These are phyloP conservation scores for Scelioninae gen. 2 DNA, from an alignment of 2,888 invertebrate genomes.

Conservation along the genomic window DNA sequence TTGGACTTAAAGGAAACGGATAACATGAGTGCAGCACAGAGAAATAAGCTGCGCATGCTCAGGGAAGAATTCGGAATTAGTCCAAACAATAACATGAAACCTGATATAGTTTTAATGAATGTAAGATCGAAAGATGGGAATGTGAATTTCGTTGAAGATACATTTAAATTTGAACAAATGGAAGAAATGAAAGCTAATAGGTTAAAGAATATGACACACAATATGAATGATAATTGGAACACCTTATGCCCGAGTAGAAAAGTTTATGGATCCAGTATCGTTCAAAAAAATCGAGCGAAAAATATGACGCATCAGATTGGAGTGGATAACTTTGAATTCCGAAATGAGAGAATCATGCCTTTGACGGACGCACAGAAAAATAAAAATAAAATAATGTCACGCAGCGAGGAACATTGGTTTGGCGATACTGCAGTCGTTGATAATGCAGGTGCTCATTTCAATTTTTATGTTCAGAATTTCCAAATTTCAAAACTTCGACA, in stretches of 20 bases:
- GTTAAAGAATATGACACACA: slow-evolving; percentile 59
- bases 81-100: slow-evolving; percentile 66
- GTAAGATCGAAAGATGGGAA: slow-evolving; percentile 17
- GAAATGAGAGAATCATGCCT: not conserved
- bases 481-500: no score
- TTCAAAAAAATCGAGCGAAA: slow-evolving; percentile 66
- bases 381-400: slow-evolving; percentile 66
- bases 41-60: slow-evolving; percentile 80
- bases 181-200: slow-evolving; percentile 57
- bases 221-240: slow-evolving; percentile 57
- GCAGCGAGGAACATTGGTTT: slow-evolving; percentile 52
- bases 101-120: slow-evolving; percentile 7
- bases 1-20: slow-evolving; percentile 66
- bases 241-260: slow-evolving; percentile 13
- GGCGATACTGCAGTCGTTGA: slow-evolving; percentile 18
- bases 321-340: slow-evolving; percentile 60
- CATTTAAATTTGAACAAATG: slow-evolving; percentile 26
- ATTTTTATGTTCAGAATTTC: no score
- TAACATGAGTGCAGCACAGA: slow-evolving; percentile 79
- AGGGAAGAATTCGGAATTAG: slow-evolving; percentile 78
- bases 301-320: slow-evolving; percentile 69
- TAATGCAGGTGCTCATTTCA: slow-evolving; percentile 8
- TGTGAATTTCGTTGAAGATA: slow-evolving; percentile 37
- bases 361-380: slow-evolving; percentile 73
- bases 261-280: slow-evolving; percentile 57